Conservation (phyloP, 2,888 invertebrate genomes). For the Agonopterix alstromeriana region DNA sequence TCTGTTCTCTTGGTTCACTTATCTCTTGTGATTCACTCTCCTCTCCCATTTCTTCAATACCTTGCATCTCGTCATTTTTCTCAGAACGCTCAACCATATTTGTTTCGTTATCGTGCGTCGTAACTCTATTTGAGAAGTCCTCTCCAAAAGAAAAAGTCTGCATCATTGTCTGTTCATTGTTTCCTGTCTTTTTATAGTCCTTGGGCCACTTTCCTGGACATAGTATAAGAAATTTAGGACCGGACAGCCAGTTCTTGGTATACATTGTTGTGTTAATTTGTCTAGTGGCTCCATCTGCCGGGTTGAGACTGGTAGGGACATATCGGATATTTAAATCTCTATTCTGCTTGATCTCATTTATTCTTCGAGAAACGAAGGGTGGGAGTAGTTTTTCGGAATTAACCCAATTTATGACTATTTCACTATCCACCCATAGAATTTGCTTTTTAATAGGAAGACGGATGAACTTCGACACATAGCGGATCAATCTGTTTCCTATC, state of each 20-base stretch:
- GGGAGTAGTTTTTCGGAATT: constrained; percentile 10
- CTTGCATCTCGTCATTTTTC: no score
- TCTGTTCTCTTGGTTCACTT: neutral
- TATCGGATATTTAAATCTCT: neutral
- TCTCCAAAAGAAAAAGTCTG: neutral
- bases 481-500: constrained; percentile 9
- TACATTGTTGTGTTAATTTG: neutral
- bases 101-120: neutral
- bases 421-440: constrained; percentile 14
- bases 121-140: neutral
- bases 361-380: constrained; percentile 10
- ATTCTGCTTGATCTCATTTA: constrained; percentile 10
- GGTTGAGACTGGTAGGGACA: neutral
- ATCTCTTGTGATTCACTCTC: neutral
- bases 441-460: no score
- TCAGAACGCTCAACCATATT: no score
- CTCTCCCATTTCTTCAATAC: no score
- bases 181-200: no score
- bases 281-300: constrained; percentile 2
- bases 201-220: neutral
- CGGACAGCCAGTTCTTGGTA: neutral
- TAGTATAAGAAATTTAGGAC: neutral
- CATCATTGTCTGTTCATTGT: neutral
- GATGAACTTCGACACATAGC: neutral
- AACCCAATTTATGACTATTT: constrained; percentile 8